phyloP scores from a whole-genome alignment of 2,888 invertebrate genomes.

The Corbicula japonica region DNA sequence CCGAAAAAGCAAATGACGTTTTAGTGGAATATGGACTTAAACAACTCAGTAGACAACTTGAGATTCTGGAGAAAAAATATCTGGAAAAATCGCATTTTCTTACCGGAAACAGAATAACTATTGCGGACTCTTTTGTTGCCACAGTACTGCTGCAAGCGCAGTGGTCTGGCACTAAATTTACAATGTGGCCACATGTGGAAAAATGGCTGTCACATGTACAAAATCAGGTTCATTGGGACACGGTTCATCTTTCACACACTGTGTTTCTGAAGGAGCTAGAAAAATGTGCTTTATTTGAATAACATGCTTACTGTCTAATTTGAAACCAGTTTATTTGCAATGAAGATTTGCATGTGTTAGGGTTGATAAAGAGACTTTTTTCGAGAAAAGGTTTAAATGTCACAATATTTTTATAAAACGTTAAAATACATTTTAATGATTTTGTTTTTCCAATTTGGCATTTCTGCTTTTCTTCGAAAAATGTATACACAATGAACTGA shows the following conservation, averaged over 20 bases:
- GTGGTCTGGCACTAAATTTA: slow-evolving; percentile 80
- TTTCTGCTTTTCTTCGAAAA: too few relatives aligned
- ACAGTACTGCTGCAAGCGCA: slow-evolving; percentile 78
- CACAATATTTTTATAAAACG: too few relatives aligned
- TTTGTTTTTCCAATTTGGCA: too few relatives aligned
- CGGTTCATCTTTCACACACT: slow-evolving; percentile 77
- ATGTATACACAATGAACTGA: too few relatives aligned
- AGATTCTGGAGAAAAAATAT: slow-evolving; percentile 79
- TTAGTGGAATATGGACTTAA: slow-evolving; percentile 78
- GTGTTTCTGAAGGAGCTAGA: slow-evolving; percentile 78
- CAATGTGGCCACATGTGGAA: slow-evolving; percentile 81
- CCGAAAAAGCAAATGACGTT: slow-evolving; percentile 77
- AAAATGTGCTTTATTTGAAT: slow-evolving; percentile 51
- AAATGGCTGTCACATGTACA: slow-evolving; percentile 77
- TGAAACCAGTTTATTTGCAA: too few relatives aligned
- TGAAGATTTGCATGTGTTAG: too few relatives aligned
- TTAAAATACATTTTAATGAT: too few relatives aligned
- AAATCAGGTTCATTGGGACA: slow-evolving; percentile 79
- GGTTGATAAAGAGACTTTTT: too few relatives aligned
- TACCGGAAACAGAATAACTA: slow-evolving; percentile 74
- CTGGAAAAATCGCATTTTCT: slow-evolving; percentile 73
- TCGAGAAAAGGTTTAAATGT: too few relatives aligned
- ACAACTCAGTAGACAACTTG: slow-evolving; percentile 74
- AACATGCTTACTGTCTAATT: too few relatives aligned
- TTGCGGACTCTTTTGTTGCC: slow-evolving; percentile 80